Percentiles rank a stretch among this genome's conserved stretches.
phyloP scores from a whole-genome alignment of 2,888 invertebrate genomes.

The Exocentrus adspersus region DNA sequence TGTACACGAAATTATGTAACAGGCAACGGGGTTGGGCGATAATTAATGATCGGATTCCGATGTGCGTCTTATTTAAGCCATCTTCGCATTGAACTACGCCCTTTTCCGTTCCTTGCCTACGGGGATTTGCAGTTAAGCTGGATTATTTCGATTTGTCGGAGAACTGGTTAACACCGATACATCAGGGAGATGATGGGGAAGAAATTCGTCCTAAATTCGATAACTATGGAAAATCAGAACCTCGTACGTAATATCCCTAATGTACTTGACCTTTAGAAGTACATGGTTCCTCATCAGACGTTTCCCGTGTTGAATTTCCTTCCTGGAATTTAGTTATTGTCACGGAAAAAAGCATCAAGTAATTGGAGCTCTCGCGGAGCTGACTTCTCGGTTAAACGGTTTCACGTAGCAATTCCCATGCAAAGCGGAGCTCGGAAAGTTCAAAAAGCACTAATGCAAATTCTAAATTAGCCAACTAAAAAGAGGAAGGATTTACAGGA shows the following conservation, averaged over 20 bases:
- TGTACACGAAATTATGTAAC: conserved; percentile 35
- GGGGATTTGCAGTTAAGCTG: conserved; percentile 1
- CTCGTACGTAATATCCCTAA: too few relatives aligned
- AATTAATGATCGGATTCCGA: conserved; percentile 42
- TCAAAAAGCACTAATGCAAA: conserved; percentile 32
- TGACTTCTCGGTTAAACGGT: conserved; percentile 19
- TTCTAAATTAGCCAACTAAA: conserved; percentile 28
- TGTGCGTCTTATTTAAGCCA: conserved; percentile 39
- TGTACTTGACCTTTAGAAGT: too few relatives aligned
- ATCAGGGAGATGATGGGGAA: background rate
- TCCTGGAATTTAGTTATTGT: conserved; percentile 11
- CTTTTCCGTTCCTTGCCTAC: background rate
- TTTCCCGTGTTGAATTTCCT: too few relatives aligned
- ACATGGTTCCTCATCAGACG: too few relatives aligned
- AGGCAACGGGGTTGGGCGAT: conserved; percentile 37
- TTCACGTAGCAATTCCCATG: conserved; percentile 23
- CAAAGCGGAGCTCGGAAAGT: conserved; percentile 22
- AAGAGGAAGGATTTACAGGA: conserved; percentile 20
- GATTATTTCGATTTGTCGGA: conserved; percentile 13
- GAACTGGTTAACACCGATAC: conserved; percentile 12
- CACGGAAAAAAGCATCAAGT: conserved; percentile 8
- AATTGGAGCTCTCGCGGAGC: conserved; percentile 14
- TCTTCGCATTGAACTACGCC: conserved; percentile 20
- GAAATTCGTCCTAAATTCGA: background rate
- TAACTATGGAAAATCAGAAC: too few relatives aligned